Evolutionary conservation across 2,113 vertebrate species (phyloP).

Genomic region (Vanacampus margaritifer): DNA sequence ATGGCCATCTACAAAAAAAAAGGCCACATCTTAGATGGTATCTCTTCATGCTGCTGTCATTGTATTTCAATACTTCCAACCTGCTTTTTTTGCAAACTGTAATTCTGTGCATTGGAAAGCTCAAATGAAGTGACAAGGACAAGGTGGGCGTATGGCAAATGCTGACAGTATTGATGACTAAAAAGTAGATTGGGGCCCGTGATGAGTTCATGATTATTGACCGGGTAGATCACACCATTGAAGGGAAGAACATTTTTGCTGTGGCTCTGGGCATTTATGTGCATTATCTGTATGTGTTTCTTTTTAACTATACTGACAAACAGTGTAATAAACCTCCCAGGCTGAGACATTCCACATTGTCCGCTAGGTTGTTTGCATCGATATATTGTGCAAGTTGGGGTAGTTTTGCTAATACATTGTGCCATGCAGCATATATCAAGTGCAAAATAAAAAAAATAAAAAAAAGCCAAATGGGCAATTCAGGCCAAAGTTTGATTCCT

Average conservation of each 20-base stretch:
- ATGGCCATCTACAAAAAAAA: background rate
- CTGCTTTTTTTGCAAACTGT: slow-evolving; percentile 18
- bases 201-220: slow-evolving; percentile 45
- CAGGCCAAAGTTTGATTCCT: slow-evolving; percentile 21
- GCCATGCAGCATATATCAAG: slow-evolving; percentile 39
- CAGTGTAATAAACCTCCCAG: slow-evolving; percentile 31
- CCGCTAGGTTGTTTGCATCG: slow-evolving; percentile 11
- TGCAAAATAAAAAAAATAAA: slow-evolving; percentile 22
- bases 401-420: slow-evolving; percentile 37
- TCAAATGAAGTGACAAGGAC: slow-evolving; percentile 5
- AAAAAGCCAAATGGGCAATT: slow-evolving; percentile 35
- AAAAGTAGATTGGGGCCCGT: slow-evolving; percentile 33
- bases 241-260: slow-evolving; percentile 29
- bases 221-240: slow-evolving; percentile 22
- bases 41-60: slow-evolving; percentile 14
- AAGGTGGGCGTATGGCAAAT: slow-evolving; percentile 10
- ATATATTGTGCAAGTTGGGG: slow-evolving; percentile 12
- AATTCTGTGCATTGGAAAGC: slow-evolving; percentile 3
- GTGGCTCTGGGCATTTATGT: slow-evolving; percentile 29
- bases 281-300: slow-evolving; percentile 39
- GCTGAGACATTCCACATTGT: slow-evolving; percentile 15
- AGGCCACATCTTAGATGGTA: slow-evolving; percentile 12
- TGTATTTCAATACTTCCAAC: slow-evolving; percentile 16
- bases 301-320: slow-evolving; percentile 30
- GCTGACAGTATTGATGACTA: slow-evolving; percentile 23